These are phyloP conservation scores for Saguinus imperator DNA, from an alignment of 2,113 vertebrate species.

Conservation along the genomic window DNA sequence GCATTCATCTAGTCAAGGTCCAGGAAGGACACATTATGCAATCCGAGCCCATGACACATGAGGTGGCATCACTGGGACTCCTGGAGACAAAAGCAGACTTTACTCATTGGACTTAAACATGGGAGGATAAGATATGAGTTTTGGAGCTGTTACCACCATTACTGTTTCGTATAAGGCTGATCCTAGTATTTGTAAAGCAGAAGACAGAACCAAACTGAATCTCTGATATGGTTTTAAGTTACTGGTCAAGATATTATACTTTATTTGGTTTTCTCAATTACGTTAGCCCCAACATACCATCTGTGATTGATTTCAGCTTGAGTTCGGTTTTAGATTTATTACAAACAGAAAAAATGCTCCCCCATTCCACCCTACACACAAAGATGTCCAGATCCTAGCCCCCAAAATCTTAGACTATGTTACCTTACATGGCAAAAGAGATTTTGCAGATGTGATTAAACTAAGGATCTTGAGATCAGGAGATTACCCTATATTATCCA, in stretches of 20 bases:
- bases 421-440: neutral
- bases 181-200: neutral
- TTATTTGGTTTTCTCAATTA: neutral
- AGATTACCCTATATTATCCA: neutral
- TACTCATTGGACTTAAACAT: neutral
- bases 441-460: neutral
- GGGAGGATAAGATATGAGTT: neutral
- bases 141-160: neutral
- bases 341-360: neutral
- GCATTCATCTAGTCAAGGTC: neutral
- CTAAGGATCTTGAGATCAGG: neutral
- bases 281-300: neutral
- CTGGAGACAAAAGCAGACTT: neutral
- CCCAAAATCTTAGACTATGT: neutral
- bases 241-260: neutral
- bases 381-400: neutral
- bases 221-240: neutral
- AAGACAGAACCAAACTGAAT: neutral
- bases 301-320: neutral
- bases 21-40: neutral
- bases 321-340: neutral
- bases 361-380: neutral
- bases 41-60: neutral
- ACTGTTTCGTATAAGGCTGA: neutral
- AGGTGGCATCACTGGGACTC: neutral